Base-by-base conservation (phyloP, 2,888 invertebrate genomes). In the Torymus auratus region DNA sequence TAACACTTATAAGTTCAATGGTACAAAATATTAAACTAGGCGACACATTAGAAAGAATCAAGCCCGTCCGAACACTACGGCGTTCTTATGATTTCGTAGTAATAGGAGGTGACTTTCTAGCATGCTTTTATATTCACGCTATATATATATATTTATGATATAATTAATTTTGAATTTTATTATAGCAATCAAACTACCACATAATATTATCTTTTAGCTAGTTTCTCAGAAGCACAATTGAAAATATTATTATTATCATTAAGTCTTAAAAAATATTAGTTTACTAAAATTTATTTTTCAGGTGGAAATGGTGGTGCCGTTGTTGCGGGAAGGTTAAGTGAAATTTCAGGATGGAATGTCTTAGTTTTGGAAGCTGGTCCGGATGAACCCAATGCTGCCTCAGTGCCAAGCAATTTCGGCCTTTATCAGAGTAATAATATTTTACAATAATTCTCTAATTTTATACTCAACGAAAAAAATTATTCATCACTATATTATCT, bases 281-380 rank as follows among this genome's bases (percentile, higher is more conserved):
- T 41, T 41, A 41, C 2, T n/a, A 50, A 65, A 69, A 23, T 69
- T 23, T 62, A 2, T 3, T 56, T 17, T 72, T 60, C 67, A 89
- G 89, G 93, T 7, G 95, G 94, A 0, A 94, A 94, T 12, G 94
- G 93, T 0, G 95, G 95, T 0, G 90, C 94, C 0, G 93, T 93
- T 0, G 92, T 94, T 0, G 95, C 94, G 3, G 93, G 91, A 0
- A 91, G 94, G 77, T 88, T 95, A 12, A 93, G 94, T 12, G 94
- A 94, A 87, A 92, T 93, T 61, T 91, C 92, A 0, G 90, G 93
- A 5, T 94, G 94, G 94, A 93, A 93, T 86, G 93, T 95, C 2
- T 88, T 95, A 13, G 88, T 95, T 1, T 86, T 95, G 78, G 95
- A 95, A 91, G 95, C 95, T 0, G 95, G 95, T 0, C 94, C 93